These are phyloP conservation scores for Scaptomyza hsui DNA, from an alignment of 1,140 invertebrate species.

Conservation along the genomic window DNA sequence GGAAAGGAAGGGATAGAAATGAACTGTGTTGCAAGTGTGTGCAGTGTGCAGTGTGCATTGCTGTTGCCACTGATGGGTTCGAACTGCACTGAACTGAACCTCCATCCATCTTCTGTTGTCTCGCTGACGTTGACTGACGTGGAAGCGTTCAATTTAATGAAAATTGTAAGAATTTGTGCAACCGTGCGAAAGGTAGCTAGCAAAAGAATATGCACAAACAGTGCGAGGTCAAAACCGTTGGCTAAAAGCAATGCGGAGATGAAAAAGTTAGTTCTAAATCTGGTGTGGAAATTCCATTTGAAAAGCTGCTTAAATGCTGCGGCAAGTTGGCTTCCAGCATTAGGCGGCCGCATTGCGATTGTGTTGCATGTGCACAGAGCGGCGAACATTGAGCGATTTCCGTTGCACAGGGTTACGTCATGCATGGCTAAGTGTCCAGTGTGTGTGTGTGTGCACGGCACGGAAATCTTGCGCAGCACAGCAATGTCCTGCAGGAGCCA, in stretches of 20 bases:
- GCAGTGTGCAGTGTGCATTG: conserved; percentile 4
- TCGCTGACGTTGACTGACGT: conserved; percentile 6
- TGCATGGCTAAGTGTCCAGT: conserved; percentile 50
- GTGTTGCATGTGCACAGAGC: conserved; percentile 54
- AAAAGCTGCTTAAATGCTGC: background rate
- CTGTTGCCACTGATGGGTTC: conserved; percentile 10
- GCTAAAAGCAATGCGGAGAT: background rate
- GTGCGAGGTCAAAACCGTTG: background rate
- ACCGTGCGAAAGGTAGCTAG: background rate
- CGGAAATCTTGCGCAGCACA: conserved; percentile 59
- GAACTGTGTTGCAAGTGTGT: background rate
- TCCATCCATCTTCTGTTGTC: conserved; percentile 3
- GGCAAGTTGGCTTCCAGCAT: background rate
- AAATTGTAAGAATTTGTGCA: background rate
- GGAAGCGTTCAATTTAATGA: conserved; percentile 1
- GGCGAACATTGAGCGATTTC: conserved; percentile 68
- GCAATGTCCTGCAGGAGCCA: conserved; percentile 52
- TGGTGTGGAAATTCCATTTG: background rate
- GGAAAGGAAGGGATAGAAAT: background rate
- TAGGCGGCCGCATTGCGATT: conserved; percentile 15
- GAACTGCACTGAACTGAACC: background rate
- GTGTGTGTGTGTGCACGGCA: conserved; percentile 5
- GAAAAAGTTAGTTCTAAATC: background rate
- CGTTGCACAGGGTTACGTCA: conserved; percentile 69
- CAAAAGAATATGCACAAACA: conserved; percentile 1